Conservation (phyloP, 2,797 vertebrate genomes). For the Oceanodroma leucorhoa region DNA sequence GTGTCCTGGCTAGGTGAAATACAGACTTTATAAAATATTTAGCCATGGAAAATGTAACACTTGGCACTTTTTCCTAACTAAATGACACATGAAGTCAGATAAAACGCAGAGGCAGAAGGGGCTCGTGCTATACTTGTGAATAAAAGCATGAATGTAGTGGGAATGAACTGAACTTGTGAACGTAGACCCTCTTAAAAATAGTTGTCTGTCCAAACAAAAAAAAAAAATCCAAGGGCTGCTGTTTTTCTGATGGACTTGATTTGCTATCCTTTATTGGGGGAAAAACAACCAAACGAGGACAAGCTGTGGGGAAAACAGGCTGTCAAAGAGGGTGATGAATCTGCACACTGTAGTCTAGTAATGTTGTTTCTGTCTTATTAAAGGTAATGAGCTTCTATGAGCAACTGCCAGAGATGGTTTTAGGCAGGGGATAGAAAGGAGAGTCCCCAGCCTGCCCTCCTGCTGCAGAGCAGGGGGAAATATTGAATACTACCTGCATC, state of each 20-base stretch:
- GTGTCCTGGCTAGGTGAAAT: not conserved
- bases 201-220: not conserved
- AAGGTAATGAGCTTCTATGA: not conserved
- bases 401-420: not conserved
- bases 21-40: not conserved
- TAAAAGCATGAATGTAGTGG: not conserved
- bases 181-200: not conserved
- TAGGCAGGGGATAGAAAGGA: not conserved
- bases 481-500: accelerated
- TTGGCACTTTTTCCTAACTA: not conserved
- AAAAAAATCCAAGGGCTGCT: not conserved
- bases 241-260: not conserved
- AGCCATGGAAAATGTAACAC: not conserved
- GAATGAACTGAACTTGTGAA: not conserved
- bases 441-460: not conserved
- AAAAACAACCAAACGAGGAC: not conserved
- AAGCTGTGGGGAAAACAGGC: not conserved
- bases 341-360: not conserved
- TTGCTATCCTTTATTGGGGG: not conserved
- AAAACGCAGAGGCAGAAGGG: not conserved
- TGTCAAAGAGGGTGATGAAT: not conserved
- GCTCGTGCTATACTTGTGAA: not conserved
- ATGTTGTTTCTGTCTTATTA: not conserved
- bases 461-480: not conserved
- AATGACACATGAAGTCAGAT: not conserved